Evolutionary conservation across 1,140 invertebrate genomes (phyloP).

Genomic region (Leptinotarsa defecta): DNA sequence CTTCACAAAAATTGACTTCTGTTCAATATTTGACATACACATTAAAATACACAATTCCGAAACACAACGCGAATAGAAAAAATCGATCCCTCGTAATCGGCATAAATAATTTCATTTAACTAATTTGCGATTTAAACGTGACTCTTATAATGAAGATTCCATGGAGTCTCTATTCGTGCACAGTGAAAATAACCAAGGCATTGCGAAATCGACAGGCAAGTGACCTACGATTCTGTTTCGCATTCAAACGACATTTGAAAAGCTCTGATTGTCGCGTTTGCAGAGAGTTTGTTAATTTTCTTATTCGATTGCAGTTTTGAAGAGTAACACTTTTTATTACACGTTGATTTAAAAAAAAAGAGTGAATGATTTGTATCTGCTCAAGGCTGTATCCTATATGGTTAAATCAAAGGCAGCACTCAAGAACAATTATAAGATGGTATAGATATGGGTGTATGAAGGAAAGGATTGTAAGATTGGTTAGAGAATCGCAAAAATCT

Average conservation of each 20-base stretch:
- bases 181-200: conserved; percentile 17
- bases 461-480: too few relatives aligned
- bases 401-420: too few relatives aligned
- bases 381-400: too few relatives aligned
- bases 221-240: conserved; percentile 4
- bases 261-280: too few relatives aligned
- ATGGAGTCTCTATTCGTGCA: neutral
- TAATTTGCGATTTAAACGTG: neutral
- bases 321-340: neutral
- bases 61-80: neutral
- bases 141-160: neutral
- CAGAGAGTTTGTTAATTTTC: neutral
- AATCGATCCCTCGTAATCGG: neutral
- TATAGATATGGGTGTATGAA: too few relatives aligned
- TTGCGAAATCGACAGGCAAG: conserved; percentile 22
- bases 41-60: too few relatives aligned
- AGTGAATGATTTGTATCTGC: too few relatives aligned
- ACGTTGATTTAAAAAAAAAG: too few relatives aligned
- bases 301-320: conserved; percentile 1
- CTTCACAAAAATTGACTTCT: too few relatives aligned
- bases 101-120: neutral
- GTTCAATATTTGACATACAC: too few relatives aligned
- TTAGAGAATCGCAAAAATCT: too few relatives aligned
- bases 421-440: too few relatives aligned
- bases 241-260: conserved; percentile 13